phyloP scores from a whole-genome alignment of 2,888 invertebrate species.

The Palloptera scutellata region DNA sequence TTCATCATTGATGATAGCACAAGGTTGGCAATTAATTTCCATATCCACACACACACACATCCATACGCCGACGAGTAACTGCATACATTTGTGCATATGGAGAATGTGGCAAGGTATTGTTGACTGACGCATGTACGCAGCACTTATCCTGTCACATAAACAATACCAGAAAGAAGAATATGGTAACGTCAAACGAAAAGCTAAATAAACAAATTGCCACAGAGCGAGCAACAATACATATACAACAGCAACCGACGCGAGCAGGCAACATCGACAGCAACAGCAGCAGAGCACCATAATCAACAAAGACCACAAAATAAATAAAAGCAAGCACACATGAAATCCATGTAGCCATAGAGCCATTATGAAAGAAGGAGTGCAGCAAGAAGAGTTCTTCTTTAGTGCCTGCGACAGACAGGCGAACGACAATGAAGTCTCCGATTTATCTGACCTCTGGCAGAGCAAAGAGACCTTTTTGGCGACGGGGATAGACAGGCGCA shows the following conservation, averaged over 20 bases:
- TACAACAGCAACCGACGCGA: slow-evolving; percentile 26
- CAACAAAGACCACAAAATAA: slow-evolving; percentile 8
- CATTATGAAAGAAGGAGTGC: slow-evolving; percentile 34
- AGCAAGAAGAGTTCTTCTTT: slow-evolving; percentile 15
- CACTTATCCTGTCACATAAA: slow-evolving; percentile 39
- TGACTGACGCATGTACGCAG: slow-evolving; percentile 33
- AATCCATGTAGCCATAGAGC: slow-evolving; percentile 32
- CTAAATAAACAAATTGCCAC: slow-evolving; percentile 35
- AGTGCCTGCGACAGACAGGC: neutral
- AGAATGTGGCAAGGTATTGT: neutral
- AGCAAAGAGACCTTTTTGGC: slow-evolving; percentile 37
- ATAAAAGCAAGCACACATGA: slow-evolving; percentile 21
- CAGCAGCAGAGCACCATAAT: slow-evolving; percentile 3
- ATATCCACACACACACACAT: slow-evolving; percentile 11
- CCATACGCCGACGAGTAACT: no score
- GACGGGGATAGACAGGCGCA: neutral
- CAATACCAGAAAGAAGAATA: slow-evolving; percentile 24
- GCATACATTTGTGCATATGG: neutral
- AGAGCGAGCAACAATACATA: slow-evolving; percentile 3
- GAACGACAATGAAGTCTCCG: slow-evolving; percentile 16
- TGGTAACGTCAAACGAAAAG: slow-evolving; percentile 37
- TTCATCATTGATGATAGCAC: slow-evolving; percentile 11
- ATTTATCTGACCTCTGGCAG: slow-evolving; percentile 41
- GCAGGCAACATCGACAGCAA: neutral
- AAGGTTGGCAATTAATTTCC: slow-evolving; percentile 37